Evolutionary conservation across 2,113 vertebrate genomes (phyloP).

Genomic region (Ramphastos sulfuratus): DNA sequence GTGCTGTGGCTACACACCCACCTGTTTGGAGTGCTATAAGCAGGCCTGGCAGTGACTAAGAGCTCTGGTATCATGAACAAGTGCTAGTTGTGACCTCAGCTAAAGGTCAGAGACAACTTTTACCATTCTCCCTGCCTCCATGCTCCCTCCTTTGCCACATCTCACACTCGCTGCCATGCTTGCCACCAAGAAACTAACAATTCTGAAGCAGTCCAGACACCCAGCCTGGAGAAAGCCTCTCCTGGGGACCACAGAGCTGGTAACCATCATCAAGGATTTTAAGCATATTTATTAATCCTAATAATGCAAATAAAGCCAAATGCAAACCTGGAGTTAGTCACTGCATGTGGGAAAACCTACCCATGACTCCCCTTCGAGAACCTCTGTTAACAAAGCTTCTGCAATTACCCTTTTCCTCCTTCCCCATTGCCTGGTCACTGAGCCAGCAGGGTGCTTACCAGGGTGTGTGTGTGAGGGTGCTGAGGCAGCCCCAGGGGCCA

Average conservation of each 20-base stretch:
- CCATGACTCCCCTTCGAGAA: accelerated
- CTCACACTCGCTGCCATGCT: neutral
- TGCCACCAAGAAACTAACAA: neutral
- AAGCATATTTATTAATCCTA: constrained; percentile 5
- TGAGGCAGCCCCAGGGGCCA: neutral
- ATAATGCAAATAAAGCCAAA: constrained; percentile 18
- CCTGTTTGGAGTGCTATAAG: neutral
- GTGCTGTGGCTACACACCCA: neutral
- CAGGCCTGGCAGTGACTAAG: neutral
- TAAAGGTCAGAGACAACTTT: neutral
- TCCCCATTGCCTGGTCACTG: neutral
- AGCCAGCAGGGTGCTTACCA: neutral
- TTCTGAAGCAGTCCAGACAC: neutral
- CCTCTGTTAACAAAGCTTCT: neutral
- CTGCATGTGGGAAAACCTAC: neutral
- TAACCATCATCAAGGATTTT: neutral
- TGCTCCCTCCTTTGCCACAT: neutral
- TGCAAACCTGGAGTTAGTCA: accelerated
- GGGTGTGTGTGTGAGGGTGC: too few species aligned
- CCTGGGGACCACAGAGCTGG: accelerated
- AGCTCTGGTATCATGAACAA: neutral
- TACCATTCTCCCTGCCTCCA: neutral
- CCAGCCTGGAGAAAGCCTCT: neutral
- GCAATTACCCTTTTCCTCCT: neutral
- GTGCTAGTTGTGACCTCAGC: neutral